Evolutionary conservation across 2,113 vertebrate genomes (phyloP), one percentile per base, ranked within the genome.

Genomic region (Brachypodius melanocephalos): DNA sequence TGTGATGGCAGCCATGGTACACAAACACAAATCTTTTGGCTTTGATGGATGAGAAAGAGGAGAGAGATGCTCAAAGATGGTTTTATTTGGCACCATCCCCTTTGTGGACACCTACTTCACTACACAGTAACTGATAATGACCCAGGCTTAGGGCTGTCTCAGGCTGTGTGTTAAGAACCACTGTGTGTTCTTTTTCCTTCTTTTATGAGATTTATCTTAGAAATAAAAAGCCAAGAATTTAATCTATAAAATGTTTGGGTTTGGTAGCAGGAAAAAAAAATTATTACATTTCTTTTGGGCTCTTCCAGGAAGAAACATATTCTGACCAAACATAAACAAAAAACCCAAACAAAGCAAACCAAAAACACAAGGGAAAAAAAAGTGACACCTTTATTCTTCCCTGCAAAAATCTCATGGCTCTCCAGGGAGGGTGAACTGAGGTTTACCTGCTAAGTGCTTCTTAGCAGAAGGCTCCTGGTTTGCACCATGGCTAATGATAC

Each of bases 251-350:
- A 80, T 57, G 42, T 80, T 88, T 88, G 48, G 43, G 80, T 80
- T 51, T 69, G 38, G 17, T 83, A 67, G 19, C 36, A 77, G 79
- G 78, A 83, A 96, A 96, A 96, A 96, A 95, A 93, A 74, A 43
- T 7, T 0, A 32, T 63, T 59, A 6, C 5, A 67, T 74, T 85
- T 85, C 22, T 42, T 42, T 77, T 49, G 17, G 13, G 2, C 7
- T 88, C 9, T 62, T 94, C 34, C 66, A 89, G 51, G 40, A 16
- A 3, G 96, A 96, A 69, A 14, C 17, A 68, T 68, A 69, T 76
- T 95, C 22, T 91, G 69, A 91, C 24, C 66, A 87, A 89, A 63
- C 0, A 4, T 54, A 54, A 87, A 71, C 26, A 36, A 46, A 25
- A 57, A 57, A 14, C 12, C 8, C 54, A 5, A 32, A 31, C 46